A percentile compares a stretch with the other conserved stretches of the same genome.
These are phyloP conservation scores for Drosophila anomalipes DNA, from an alignment of 2,888 invertebrate species.

Conservation along the genomic window DNA sequence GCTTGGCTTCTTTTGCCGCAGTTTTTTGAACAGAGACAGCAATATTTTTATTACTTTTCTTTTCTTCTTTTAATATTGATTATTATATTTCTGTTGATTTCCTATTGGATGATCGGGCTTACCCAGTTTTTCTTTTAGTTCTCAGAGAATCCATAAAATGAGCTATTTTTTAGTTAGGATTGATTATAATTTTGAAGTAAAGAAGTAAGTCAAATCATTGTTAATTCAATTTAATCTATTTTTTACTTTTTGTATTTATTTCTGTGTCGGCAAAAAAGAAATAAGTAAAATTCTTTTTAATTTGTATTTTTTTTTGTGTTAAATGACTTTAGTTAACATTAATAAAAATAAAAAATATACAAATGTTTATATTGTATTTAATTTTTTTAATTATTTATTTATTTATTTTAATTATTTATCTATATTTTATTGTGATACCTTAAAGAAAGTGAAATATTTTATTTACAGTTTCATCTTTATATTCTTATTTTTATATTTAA, in stretches of 20 bases:
- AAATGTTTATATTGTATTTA: not conserved
- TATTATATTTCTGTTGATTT: not conserved
- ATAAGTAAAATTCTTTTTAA: too few relatives aligned
- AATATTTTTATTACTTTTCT: slow-evolving; percentile 51
- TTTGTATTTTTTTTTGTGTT: too few relatives aligned
- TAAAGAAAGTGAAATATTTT: not conserved
- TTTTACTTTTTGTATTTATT: not conserved
- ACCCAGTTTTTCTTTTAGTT: not conserved
- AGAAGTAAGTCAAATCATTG: not conserved
- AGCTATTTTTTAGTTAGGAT: not conserved
- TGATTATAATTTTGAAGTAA: not conserved
- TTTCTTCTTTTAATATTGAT: slow-evolving; percentile 2
- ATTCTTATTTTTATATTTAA: too few relatives aligned
- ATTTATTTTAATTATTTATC: not conserved
- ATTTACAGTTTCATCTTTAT: not conserved
- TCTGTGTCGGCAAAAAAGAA: accelerated
- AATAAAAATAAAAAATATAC: not conserved
- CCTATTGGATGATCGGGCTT: not conserved
- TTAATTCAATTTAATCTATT: not conserved
- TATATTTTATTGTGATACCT: not conserved
- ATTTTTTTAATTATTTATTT: not conserved
- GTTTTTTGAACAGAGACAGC: slow-evolving; percentile 4
- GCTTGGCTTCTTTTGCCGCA: not conserved
- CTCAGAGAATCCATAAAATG: not conserved
- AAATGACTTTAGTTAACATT: not conserved